Evolutionary conservation across 1,140 invertebrate genomes (phyloP).

Genomic region (Parapsyche elsis): DNA sequence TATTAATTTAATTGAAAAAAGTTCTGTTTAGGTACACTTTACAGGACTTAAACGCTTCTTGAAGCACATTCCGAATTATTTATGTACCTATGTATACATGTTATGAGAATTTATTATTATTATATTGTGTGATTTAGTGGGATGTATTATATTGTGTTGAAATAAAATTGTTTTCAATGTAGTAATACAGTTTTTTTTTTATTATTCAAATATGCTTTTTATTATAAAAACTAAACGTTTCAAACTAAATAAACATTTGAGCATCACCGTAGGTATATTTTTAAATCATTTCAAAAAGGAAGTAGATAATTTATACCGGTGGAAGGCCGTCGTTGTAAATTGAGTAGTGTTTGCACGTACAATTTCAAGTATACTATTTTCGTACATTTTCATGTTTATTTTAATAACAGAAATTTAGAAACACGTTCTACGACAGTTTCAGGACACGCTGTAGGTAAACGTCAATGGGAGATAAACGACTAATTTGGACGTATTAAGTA

Average conservation of each 20-base stretch:
- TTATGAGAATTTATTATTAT: background rate
- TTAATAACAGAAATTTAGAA: too few species aligned
- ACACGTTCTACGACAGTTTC: too few species aligned
- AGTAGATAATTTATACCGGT: background rate
- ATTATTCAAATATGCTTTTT: background rate
- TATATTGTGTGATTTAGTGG: conserved; percentile 1
- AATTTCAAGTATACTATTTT: too few species aligned
- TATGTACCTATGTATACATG: background rate
- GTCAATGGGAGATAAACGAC: too few species aligned
- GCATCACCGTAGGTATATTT: background rate
- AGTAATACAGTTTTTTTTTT: background rate
- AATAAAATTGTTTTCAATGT: conserved; percentile 21
- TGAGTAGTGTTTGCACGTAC: background rate
- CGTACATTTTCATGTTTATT: too few species aligned
- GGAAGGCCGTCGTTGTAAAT: background rate
- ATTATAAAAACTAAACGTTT: too few species aligned
- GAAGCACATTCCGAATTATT: conserved; percentile 4
- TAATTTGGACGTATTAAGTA: too few species aligned
- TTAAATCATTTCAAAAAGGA: background rate
- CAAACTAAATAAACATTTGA: too few species aligned
- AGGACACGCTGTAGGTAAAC: too few species aligned
- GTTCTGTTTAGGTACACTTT: too few species aligned
- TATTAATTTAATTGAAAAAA: background rate
- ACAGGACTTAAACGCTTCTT: background rate
- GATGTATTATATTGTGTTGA: conserved; percentile 8